Conservation (phyloP, 2,888 invertebrate genomes). For the Homarus gammarus region DNA sequence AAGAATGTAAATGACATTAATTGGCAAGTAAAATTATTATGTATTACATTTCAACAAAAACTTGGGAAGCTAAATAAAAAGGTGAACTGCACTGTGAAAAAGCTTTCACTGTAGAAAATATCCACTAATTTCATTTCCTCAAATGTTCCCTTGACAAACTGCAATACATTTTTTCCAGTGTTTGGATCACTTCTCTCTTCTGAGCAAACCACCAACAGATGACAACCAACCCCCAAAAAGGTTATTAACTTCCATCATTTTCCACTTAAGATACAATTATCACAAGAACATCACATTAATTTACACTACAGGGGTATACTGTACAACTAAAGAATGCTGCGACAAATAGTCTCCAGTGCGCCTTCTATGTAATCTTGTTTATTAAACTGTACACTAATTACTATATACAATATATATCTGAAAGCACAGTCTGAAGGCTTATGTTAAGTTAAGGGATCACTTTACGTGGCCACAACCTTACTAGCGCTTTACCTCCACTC, state of each 20-base stretch:
- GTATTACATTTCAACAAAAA: background rate
- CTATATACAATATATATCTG: slow-evolving; percentile 3
- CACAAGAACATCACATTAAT: background rate
- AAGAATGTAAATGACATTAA: too few relatives aligned
- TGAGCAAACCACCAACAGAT: background rate
- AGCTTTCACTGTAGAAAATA: too few relatives aligned
- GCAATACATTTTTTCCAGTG: background rate
- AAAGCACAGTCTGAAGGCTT: background rate
- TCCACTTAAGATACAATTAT: background rate
- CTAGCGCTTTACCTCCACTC: too few relatives aligned
- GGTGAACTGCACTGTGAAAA: background rate
- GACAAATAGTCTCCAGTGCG: background rate
- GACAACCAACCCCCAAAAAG: background rate
- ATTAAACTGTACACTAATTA: background rate
- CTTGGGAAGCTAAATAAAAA: background rate
- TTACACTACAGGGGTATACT: background rate
- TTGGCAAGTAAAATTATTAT: too few relatives aligned
- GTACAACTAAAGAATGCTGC: background rate
- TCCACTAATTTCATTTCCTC: background rate
- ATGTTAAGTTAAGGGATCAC: background rate
- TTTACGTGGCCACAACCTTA: background rate
- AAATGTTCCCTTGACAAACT: background rate
- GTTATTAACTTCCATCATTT: background rate
- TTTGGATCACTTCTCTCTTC: background rate
- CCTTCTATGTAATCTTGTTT: background rate